Evolutionary conservation across 2,888 invertebrate species (phyloP), one percentile per base, ranked within the genome.

Genomic region (Flexamia atlantica): DNA sequence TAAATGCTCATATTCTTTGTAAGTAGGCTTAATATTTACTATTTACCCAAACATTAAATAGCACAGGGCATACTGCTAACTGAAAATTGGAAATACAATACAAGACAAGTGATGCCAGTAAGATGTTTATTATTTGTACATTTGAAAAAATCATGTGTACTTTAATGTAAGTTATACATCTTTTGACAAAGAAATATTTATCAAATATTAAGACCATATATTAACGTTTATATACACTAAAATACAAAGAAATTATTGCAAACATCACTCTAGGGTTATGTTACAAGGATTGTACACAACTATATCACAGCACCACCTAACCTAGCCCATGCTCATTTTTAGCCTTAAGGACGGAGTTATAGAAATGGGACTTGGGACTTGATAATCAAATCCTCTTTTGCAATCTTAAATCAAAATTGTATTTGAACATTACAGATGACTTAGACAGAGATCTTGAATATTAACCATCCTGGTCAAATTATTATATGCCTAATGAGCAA

Each of bases 231-330:
- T 83, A 46, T 82, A 80, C 81, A 84, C 28, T 60, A 74, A 82
- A 84, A 82, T 84, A 84, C 84, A 84, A 79, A 79, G 64, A 82
- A 84, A 76, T 84, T 84, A 84, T 84, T 84, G 84, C 84, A 82
- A 79, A 82, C 68, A 53, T 76, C 82, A 82, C 84, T 82, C 84
- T 68, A 40, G 46, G 72, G 74, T 50, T 36, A 57, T 36, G 30
- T 57, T 83, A 57, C 57, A 50, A 57, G 79, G 74, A 57, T 83
- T 83, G 82, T 83, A 83, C 57, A 83, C 72, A 74, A 83, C 82
- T 83, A 83, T 83, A 83, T 83, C 82, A 83, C 82, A 83, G 82
- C 82, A 72, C 82, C 32, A 53, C 60, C 82, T 36, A 53, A 28
- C 74, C 28, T 57, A 72, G 53, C 57, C 74, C 53, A 83, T 36